phyloP scores from a whole-genome alignment of 2,113 vertebrate species.

The Phalacrocorax brasilianus region DNA sequence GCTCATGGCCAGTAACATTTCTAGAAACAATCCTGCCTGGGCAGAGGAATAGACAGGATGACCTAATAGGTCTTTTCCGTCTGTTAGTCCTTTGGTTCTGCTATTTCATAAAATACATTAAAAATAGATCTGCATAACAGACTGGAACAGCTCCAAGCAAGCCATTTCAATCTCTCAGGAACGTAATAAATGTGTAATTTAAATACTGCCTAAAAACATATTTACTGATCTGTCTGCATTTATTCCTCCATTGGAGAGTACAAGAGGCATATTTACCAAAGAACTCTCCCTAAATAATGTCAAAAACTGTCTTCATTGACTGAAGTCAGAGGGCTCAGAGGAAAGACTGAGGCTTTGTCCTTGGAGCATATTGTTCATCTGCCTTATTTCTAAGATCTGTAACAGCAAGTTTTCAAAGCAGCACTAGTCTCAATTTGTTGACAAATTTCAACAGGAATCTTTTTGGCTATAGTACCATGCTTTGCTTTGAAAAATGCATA shows the following conservation, averaged over 20 bases:
- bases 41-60: not conserved
- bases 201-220: not conserved
- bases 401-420: not conserved
- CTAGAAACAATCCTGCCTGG: not conserved
- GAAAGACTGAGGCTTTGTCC: not conserved
- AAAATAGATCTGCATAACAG: conserved; percentile 4
- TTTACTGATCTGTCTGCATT: not conserved
- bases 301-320: not conserved
- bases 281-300: not conserved
- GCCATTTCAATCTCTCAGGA: conserved; percentile 4
- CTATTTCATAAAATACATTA: conserved; percentile 16
- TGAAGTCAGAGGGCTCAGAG: not conserved
- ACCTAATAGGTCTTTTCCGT: not conserved
- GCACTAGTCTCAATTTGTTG: not conserved
- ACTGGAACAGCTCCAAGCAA: conserved; percentile 9
- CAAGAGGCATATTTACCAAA: not conserved
- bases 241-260: not conserved
- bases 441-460: not conserved
- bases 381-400: not conserved
- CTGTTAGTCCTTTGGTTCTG: not conserved
- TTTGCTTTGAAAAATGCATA: not conserved
- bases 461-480: not conserved
- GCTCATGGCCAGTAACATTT: not conserved
- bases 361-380: not conserved
- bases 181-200: conserved; percentile 22